Evolutionary conservation across 1,140 invertebrate species (phyloP).

Genomic region (Eupeodes corollae): DNA sequence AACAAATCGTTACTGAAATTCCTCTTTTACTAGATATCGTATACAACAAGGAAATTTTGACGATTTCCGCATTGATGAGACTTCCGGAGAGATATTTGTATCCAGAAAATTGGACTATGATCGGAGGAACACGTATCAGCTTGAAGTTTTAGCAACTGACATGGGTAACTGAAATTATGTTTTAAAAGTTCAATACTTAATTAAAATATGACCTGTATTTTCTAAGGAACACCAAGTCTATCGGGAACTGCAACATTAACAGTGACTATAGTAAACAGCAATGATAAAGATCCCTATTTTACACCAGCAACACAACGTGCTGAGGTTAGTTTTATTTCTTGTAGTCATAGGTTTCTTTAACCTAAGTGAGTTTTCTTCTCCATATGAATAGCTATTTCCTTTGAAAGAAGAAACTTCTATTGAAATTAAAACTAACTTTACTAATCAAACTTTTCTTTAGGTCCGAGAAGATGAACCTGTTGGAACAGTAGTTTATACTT

Average conservation of each 20-base stretch:
- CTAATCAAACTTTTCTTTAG: constrained; percentile 13
- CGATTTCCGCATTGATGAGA: constrained; percentile 67
- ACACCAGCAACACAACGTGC: constrained; percentile 67
- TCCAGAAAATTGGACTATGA: constrained; percentile 74
- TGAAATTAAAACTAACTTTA: too few relatives aligned
- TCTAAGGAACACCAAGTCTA: constrained; percentile 55
- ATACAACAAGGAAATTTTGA: constrained; percentile 78
- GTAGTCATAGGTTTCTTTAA: too few relatives aligned
- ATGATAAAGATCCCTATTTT: constrained; percentile 82
- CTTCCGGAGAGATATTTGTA: constrained; percentile 64
- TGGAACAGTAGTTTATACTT: constrained; percentile 58
- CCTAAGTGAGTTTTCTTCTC: too few relatives aligned
- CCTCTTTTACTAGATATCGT: constrained; percentile 24
- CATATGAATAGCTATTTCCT: too few relatives aligned
- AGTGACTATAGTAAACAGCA: constrained; percentile 70
- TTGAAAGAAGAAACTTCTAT: too few relatives aligned
- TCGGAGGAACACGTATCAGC: constrained; percentile 58
- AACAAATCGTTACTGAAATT: neutral
- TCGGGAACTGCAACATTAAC: constrained; percentile 70
- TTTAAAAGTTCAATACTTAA: neutral
- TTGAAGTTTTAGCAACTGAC: constrained; percentile 72
- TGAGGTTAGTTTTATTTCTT: constrained; percentile 57
- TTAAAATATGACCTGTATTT: neutral
- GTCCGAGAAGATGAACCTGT: constrained; percentile 63
- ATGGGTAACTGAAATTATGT: constrained; percentile 41